These are phyloP conservation scores for Vulpes ferrilata DNA, from an alignment of 2,113 vertebrate genomes.

Conservation along the genomic window DNA sequence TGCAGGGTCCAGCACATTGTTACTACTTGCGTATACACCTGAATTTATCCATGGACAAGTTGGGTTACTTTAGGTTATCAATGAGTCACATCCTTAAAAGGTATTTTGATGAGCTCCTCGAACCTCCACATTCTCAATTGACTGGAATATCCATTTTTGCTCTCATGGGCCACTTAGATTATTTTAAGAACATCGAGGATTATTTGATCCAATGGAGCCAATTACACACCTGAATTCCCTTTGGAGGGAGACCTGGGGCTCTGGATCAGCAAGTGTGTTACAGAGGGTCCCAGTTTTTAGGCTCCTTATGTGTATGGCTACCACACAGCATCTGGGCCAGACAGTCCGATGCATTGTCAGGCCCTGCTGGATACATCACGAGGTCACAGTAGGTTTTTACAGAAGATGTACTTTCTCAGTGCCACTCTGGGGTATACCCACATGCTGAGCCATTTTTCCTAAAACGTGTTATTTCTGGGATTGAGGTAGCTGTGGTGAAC, in stretches of 20 bases:
- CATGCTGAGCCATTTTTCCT: neutral
- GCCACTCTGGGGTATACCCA: neutral
- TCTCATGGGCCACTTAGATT: neutral
- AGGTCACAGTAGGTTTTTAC: fast-evolving
- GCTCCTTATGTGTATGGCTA: fast-evolving
- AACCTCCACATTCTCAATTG: neutral
- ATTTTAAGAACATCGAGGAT: neutral
- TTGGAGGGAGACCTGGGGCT: neutral
- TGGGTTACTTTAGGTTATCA: neutral
- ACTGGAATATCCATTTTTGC: neutral
- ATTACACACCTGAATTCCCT: neutral
- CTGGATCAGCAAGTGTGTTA: too few relatives aligned
- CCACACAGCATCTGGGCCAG: neutral
- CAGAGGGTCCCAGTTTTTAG: neutral
- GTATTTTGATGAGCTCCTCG: neutral
- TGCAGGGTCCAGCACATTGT: fast-evolving
- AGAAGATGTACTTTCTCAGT: fast-evolving
- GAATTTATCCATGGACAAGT: neutral
- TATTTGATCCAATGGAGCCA: neutral
- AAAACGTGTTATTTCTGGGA: neutral
- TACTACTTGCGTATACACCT: neutral
- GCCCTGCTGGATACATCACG: too few relatives aligned
- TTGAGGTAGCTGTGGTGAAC: too few relatives aligned
- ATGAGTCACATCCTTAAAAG: neutral
- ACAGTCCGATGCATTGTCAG: fast-evolving